phyloP scores from a whole-genome alignment of 2,888 invertebrate species.

The Unio delphinus region DNA sequence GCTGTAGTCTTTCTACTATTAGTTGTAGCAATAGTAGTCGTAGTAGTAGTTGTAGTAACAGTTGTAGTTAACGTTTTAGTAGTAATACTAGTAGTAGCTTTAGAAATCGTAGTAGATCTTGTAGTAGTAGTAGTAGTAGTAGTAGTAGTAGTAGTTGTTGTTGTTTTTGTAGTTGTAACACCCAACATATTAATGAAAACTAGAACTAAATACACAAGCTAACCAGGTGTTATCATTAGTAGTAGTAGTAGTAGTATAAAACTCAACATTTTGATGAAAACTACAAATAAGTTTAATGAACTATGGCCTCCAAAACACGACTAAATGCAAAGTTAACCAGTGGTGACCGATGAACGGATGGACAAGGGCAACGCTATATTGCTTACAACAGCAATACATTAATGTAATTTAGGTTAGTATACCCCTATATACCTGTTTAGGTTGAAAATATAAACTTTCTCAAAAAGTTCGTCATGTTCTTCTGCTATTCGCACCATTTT shows the following conservation, averaged over 20 bases:
- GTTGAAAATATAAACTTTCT: too few relatives aligned
- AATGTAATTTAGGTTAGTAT: too few relatives aligned
- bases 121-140: conserved; percentile 3
- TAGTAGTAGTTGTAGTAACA: not conserved
- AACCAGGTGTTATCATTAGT: not conserved
- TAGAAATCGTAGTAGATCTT: conserved; percentile 1
- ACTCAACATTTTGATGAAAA: too few relatives aligned
- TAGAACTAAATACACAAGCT: not conserved
- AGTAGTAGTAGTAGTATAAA: conserved; percentile 1
- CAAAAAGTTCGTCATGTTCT: too few relatives aligned
- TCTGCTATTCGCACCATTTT: too few relatives aligned
- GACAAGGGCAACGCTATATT: too few relatives aligned
- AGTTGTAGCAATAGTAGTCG: not conserved
- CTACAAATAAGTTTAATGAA: too few relatives aligned
- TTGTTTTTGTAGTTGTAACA: not conserved
- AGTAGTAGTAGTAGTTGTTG: conserved; percentile 2
- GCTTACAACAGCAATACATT: too few relatives aligned
- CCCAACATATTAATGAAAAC: not conserved
- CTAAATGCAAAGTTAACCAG: too few relatives aligned
- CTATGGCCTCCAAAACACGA: too few relatives aligned
- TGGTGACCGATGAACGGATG: too few relatives aligned
- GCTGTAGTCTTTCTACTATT: not conserved
- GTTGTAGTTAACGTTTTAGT: not conserved
- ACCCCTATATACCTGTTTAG: too few relatives aligned
- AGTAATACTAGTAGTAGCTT: not conserved